Conservation (phyloP, 2,797 vertebrate species). For the Spheniscus humboldti region DNA sequence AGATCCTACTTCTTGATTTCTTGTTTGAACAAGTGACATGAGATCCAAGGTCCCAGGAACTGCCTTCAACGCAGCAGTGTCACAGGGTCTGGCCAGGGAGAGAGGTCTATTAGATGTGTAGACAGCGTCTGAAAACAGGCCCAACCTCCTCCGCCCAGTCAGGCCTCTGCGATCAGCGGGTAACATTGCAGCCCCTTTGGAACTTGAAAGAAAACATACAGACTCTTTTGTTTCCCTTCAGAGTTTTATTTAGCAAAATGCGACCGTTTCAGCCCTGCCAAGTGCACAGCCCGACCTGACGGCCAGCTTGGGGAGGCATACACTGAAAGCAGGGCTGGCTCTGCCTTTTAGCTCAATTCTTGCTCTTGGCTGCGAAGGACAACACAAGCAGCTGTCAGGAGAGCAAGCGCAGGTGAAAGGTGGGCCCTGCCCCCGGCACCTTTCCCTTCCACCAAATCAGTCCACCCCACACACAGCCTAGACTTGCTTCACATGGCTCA, state of each 20-base stretch:
- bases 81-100: background rate
- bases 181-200: background rate
- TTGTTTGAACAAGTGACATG: background rate
- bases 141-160: background rate
- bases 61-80: background rate
- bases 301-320: background rate
- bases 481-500: background rate
- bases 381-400: constrained; percentile 12
- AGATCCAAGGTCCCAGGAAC: background rate
- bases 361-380: constrained; percentile 19
- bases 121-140: background rate
- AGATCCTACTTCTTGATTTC: background rate
- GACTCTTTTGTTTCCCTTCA: constrained; percentile 18
- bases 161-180: background rate
- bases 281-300: background rate
- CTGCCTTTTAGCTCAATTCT: constrained; percentile 30
- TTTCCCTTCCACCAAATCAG: background rate
- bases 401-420: background rate
- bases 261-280: background rate
- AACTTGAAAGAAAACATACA: background rate
- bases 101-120: background rate
- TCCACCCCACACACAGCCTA: background rate
- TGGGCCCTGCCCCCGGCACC: background rate
- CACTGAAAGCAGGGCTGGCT: constrained; percentile 35
- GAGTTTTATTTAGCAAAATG: constrained; percentile 60